Base-by-base conservation (phyloP, 64 coral and sea anemone species). In the Montipora foliosa region DNA sequence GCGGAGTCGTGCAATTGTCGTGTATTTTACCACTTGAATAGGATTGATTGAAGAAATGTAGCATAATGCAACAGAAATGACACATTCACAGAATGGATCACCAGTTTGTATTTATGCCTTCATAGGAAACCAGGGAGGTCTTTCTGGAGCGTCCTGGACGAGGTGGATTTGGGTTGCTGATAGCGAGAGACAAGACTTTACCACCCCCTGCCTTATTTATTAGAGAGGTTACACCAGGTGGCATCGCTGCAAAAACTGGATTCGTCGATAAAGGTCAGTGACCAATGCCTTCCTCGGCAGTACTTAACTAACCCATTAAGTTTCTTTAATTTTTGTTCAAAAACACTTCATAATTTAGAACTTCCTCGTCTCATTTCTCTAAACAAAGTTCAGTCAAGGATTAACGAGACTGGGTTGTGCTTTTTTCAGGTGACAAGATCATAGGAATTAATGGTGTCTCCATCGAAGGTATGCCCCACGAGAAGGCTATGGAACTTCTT, bases 131-230 rank as follows among this genome's bases (percentile, higher is more conserved):
- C 3, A 20, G 12, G 3, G 82, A 86, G 3, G 82, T 49, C 16
- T 67, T 49, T 20, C 82, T 86, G 21, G 64, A 86, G 17, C 82
- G 82, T n/a, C 64, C 82, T 24, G 82, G 47, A n/a, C 6, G 13
- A 17, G 82, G 82, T 51, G 82, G 82, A 21, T 86, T 86, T n/a
- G 82, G 82, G 24, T 46, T 86, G 45, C n/a, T 72, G 47, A 86
- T 86, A 19, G 82, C 66, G 46, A 86, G 82, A 24, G 66, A 86
- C 10, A 86, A 86, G 82, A 86, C 64, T 86, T 22, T 86, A 44
- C 66, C 82, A 13, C 66, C 82, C 22, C 82, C 82, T 70, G 82
- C 82, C 19, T 86, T 86, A 46, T 86, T 86, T 50, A 5, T 86
- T 12, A 86, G 66, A 50, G 82, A 86, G 71, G 82, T 86, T 8